These are phyloP conservation scores for Pocillopora verrucosa DNA, from an alignment of 64 coral and sea anemone species.

Conservation along the genomic window DNA sequence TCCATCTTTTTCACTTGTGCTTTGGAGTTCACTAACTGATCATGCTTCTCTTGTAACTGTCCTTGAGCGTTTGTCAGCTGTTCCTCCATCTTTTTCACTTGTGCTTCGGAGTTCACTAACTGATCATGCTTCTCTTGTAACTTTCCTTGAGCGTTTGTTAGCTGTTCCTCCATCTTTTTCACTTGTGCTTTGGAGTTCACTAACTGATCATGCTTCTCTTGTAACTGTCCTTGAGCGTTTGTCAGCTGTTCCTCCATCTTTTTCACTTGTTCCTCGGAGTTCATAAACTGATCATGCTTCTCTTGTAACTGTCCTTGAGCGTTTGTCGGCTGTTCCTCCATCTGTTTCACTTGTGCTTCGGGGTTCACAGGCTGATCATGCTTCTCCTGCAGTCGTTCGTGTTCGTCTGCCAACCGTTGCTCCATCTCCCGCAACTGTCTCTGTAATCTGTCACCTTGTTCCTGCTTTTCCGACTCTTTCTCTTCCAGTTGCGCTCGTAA, in stretches of 20 bases:
- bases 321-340: no score
- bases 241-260: not conserved
- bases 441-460: not conserved
- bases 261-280: not conserved
- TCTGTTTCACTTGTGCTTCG: not conserved
- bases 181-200: no score
- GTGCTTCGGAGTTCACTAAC: not conserved
- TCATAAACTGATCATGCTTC: not conserved
- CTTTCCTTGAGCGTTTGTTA: not conserved
- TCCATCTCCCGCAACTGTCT: no score
- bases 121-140: no score
- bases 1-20: not conserved
- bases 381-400: not conserved
- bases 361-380: not conserved
- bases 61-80: no score
- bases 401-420: no score
- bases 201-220: no score
- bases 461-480: not conserved
- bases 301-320: not conserved
- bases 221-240: no score
- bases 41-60: not conserved
- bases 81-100: not conserved
- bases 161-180: not conserved
- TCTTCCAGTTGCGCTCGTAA: not conserved
- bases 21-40: not conserved